These are phyloP conservation scores for Acyrthosiphon pisum DNA, from an alignment of 1,140 invertebrate species.

Conservation along the genomic window DNA sequence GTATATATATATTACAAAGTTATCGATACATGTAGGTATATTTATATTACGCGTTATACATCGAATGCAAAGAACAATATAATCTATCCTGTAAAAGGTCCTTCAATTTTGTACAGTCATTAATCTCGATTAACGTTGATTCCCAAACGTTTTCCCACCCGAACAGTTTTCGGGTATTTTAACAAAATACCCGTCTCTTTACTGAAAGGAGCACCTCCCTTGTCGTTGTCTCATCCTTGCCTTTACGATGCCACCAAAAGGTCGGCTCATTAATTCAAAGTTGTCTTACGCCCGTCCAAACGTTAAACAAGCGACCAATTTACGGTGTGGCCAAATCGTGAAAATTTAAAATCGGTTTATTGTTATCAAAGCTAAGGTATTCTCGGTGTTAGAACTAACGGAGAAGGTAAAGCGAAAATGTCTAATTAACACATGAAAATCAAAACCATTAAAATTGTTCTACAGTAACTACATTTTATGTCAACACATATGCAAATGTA, in stretches of 20 bases:
- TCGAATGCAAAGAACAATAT: constrained; percentile 23
- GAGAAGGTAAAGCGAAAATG: not conserved
- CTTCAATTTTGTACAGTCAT: constrained; percentile 29
- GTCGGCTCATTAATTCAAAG: constrained; percentile 51
- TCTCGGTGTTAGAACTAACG: not conserved
- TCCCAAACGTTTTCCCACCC: constrained; percentile 35
- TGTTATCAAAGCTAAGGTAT: not conserved
- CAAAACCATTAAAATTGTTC: not conserved
- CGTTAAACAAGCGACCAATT: constrained; percentile 44
- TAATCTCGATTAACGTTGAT: constrained; percentile 52
- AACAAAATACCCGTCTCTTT: constrained; percentile 40
- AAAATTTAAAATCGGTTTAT: constrained; percentile 26
- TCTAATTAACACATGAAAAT: not conserved
- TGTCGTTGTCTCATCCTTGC: constrained; percentile 10
- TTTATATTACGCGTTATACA: not conserved
- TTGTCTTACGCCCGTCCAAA: constrained; percentile 43
- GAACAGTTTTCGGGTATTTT: constrained; percentile 51
- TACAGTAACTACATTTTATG: not conserved
- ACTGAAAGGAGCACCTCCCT: not conserved
- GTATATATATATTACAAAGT: not conserved
- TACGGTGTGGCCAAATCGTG: constrained; percentile 1
- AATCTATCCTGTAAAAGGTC: not conserved
- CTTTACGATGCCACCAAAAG: constrained; percentile 35
- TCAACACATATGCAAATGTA: not conserved
- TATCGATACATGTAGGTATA: not conserved